Evolutionary conservation across 2,888 invertebrate species (phyloP).

Genomic region (Tortricodes alternella): DNA sequence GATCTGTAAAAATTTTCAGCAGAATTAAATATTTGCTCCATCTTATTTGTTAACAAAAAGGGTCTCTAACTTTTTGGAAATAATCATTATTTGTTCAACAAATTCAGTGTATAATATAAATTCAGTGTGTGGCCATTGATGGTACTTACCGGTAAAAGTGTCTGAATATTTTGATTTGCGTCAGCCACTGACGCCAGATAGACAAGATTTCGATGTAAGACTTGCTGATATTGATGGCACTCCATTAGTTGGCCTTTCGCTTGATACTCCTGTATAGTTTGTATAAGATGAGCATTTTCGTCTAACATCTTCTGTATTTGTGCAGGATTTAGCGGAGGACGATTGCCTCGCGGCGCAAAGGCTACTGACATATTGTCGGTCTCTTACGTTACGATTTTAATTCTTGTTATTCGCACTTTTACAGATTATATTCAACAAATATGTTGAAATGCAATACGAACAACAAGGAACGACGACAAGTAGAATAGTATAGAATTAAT

Average conservation of each 20-base stretch:
- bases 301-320: constrained; percentile 98
- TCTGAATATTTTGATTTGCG: constrained; percentile 95
- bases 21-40: no score
- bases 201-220: constrained; percentile 96
- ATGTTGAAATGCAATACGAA: constrained; percentile 11
- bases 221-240: constrained; percentile 96
- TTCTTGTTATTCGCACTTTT: neutral
- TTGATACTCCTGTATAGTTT: constrained; percentile 98
- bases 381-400: neutral
- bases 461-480: constrained; percentile 11
- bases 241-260: constrained; percentile 96
- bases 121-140: neutral
- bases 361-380: constrained; percentile 85
- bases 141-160: constrained; percentile 90
- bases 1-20: no score
- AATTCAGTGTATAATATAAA: no score
- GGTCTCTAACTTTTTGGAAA: no score
- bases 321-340: constrained; percentile 90
- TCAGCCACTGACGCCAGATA: constrained; percentile 98
- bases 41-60: no score
- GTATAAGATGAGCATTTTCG: constrained; percentile 98
- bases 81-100: no score
- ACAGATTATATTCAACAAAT: neutral
- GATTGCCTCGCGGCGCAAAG: constrained; percentile 87
- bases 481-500: no score